Base-by-base conservation (phyloP, 2,888 invertebrate genomes). In the Pantelozetes paolii region DNA sequence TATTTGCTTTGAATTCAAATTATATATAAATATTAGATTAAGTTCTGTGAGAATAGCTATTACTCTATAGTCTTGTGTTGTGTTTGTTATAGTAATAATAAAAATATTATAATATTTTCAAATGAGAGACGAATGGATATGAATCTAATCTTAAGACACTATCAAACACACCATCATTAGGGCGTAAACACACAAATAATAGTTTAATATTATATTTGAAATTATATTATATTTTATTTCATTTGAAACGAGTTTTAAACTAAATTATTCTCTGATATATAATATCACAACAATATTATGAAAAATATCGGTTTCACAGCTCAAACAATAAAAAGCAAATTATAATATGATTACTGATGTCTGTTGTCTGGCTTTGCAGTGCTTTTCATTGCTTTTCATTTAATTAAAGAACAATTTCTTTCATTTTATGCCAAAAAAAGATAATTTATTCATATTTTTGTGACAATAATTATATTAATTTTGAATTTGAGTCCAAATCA, bases 101-200 rank as follows among this genome's bases (percentile, higher is more conserved):
- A 28, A 57, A 30, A 28, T 23, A 28, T 64, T 3, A 32, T 36
- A 36, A 36, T 40, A 32, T 64, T 32, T 40, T 15, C 2, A 64
- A 64, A 64, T 64, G n/a, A 64, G 40, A 62, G 32, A 57, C 15
- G 54, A 62, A 62, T 36, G 62, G n/a, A 64, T 64, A 64, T 64
- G 36, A 40, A 64, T 64, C 64, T 64, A 36, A 40, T 40, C 64
- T 32, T 18, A 64, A 32, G 64, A n/a, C n/a, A n/a, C n/a, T n/a
- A n/a, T n/a, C n/a, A n/a, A n/a, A n/a, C n/a, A n/a, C n/a, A n/a
- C 64, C 64, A 64, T 64, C 64, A 64, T 64, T 64, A 64, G 64
- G 64, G 64, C 64, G 64, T 64, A 36, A 64, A 64, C 64, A 64
- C 64, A 64, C 9, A 64, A 18, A 64, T 64, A 9, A 36, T n/a